These are phyloP conservation scores for Resseliella maxima DNA, from an alignment of 2,888 invertebrate genomes.

Conservation along the genomic window DNA sequence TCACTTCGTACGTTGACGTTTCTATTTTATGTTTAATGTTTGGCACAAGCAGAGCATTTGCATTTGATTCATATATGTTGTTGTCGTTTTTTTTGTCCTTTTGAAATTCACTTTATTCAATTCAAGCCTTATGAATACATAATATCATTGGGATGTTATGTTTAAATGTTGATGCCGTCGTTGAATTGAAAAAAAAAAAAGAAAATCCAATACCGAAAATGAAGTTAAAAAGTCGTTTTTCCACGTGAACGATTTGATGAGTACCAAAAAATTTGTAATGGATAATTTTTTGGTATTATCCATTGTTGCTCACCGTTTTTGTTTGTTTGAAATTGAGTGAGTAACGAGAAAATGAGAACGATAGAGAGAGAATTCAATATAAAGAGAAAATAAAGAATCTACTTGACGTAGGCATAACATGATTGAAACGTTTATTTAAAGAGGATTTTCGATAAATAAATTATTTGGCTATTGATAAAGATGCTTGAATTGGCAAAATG, in stretches of 20 bases:
- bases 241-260: constrained; percentile 66
- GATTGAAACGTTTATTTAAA: constrained; percentile 18
- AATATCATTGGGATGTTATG: constrained; percentile 41
- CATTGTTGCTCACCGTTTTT: background rate
- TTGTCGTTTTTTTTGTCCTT: background rate
- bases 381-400: background rate
- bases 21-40: constrained; percentile 31
- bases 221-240: constrained; percentile 67
- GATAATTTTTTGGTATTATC: background rate
- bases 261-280: constrained; percentile 57
- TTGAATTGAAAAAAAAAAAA: background rate
- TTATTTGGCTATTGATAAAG: background rate
- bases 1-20: constrained; percentile 3
- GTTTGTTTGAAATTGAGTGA: background rate
- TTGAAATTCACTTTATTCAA: background rate
- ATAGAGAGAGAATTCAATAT: background rate
- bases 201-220: constrained; percentile 57
- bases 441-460: constrained; percentile 30
- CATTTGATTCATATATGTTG: constrained; percentile 45
- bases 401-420: background rate
- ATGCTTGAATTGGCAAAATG: constrained; percentile 19
- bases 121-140: constrained; percentile 39
- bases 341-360: background rate
- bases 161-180: constrained; percentile 3
- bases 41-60: constrained; percentile 49